Conservation (phyloP, 2,797 vertebrate genomes). For the Carduelis carduelis region DNA sequence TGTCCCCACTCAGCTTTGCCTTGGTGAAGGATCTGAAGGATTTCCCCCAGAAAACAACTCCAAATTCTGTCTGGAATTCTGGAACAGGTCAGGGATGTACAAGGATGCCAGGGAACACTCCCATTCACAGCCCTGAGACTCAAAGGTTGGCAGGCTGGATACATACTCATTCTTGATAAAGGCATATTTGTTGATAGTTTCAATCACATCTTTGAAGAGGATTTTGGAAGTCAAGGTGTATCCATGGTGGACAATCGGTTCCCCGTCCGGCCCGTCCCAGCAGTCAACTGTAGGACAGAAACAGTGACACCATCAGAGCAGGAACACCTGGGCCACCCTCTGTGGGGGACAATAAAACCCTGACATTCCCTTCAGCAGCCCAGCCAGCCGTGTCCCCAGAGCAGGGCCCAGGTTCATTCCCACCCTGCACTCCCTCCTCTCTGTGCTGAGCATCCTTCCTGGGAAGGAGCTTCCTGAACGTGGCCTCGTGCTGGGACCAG, state of each 20-base stretch:
- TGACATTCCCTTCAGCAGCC: background rate
- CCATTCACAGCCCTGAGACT: background rate
- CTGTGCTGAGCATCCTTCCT: background rate
- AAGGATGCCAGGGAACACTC: background rate
- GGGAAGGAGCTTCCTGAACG: background rate
- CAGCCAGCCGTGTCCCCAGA: background rate
- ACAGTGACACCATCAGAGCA: background rate
- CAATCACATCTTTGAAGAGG: constrained; percentile 95
- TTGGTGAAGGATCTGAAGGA: background rate
- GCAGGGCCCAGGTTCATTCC: background rate
- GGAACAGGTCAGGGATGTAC: background rate
- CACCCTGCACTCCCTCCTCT: background rate
- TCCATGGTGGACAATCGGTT: constrained; percentile 96
- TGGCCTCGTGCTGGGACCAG: background rate
- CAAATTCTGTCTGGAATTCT: background rate
- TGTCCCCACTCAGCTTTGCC: background rate
- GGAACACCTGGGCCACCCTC: background rate
- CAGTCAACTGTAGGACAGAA: constrained; percentile 86
- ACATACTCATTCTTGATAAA: constrained; percentile 92
- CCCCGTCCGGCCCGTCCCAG: constrained; percentile 96
- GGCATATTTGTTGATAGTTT: constrained; percentile 98
- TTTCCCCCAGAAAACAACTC: background rate
- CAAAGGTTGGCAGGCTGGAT: background rate
- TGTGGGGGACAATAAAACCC: background rate
- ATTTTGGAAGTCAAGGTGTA: constrained; percentile 99